Conservation (phyloP, 2,113 vertebrate genomes). For the Girardinichthys multiradiatus region DNA sequence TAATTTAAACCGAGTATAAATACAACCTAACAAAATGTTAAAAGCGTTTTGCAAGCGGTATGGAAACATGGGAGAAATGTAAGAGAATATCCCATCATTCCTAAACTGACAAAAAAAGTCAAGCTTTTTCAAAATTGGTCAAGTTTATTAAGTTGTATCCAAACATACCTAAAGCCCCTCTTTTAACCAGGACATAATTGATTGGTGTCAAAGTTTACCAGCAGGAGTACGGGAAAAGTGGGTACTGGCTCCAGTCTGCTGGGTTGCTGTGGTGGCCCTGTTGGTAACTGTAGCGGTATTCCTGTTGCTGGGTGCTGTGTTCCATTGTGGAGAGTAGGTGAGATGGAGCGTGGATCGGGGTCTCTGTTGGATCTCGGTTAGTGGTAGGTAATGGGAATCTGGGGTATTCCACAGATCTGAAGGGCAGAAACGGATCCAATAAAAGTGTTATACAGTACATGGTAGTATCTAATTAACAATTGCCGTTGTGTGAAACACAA, state of each 20-base stretch:
- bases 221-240: constrained; percentile 86
- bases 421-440: background rate
- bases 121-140: background rate
- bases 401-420: constrained; percentile 41
- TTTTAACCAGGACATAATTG: background rate
- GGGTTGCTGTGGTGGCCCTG: constrained; percentile 65
- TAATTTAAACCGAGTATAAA: background rate
- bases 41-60: background rate
- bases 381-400: constrained; percentile 26
- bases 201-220: constrained; percentile 76
- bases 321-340: constrained; percentile 21
- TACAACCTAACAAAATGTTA: background rate
- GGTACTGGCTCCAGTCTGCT: constrained; percentile 88
- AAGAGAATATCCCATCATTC: no score
- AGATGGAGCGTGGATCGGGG: constrained; percentile 15
- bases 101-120: background rate
- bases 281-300: constrained; percentile 62
- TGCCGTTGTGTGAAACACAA: background rate
- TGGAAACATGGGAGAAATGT: no score
- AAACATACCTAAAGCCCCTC: background rate
- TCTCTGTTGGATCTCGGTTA: constrained; percentile 4
- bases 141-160: background rate
- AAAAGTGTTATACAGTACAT: background rate
- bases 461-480: background rate
- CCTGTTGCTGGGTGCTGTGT: constrained; percentile 31